phyloP scores from a whole-genome alignment of 2,888 invertebrate genomes.

The Julus scandinavius region DNA sequence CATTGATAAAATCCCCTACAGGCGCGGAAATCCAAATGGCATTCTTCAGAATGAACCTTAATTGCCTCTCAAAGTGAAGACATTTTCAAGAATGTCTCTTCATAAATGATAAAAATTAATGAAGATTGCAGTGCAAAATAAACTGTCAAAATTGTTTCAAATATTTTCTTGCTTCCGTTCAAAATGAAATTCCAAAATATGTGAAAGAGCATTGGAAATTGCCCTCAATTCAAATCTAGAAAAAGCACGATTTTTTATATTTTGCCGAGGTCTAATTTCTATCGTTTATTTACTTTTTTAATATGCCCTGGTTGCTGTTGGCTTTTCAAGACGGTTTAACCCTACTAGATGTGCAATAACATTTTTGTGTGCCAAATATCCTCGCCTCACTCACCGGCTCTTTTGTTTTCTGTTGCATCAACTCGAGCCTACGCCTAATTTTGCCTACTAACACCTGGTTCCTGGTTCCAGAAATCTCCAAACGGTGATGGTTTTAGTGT shows the following conservation, averaged over 20 bases:
- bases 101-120: too few relatives aligned
- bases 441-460: not conserved
- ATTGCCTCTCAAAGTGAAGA: too few relatives aligned
- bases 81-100: too few relatives aligned
- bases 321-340: constrained; percentile 13
- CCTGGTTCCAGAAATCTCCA: not conserved
- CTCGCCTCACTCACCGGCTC: not conserved
- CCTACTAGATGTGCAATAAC: not conserved
- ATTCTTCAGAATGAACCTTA: too few relatives aligned
- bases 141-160: too few relatives aligned
- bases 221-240: not conserved
- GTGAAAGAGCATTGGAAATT: not conserved
- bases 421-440: not conserved
- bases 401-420: not conserved
- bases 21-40: too few relatives aligned
- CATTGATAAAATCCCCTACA: too few relatives aligned
- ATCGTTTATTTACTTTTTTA: constrained; percentile 1
- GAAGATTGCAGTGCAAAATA: too few relatives aligned
- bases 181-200: too few relatives aligned
- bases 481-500: not conserved
- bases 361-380: constrained; percentile 21
- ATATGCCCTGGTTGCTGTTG: not conserved
- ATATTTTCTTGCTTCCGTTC: too few relatives aligned
- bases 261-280: not conserved
- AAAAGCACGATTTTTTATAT: not conserved